Percentiles rank a stretch among this genome's conserved stretches.
phyloP scores from a whole-genome alignment of 2,113 vertebrate species.

The Ictalurus punctatus region DNA sequence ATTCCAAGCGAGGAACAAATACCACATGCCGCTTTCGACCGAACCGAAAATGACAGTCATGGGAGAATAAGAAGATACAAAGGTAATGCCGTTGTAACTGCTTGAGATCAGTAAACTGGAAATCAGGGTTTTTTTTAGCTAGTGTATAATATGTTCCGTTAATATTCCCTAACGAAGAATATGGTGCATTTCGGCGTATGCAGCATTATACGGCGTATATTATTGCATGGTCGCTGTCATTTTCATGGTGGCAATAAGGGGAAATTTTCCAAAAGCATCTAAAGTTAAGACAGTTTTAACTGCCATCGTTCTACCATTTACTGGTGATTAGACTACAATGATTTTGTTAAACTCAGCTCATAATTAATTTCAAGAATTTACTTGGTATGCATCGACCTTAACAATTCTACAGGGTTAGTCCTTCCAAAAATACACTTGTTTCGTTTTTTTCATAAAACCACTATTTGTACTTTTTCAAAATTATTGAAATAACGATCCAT shows the following conservation, averaged over 20 bases:
- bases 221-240: not conserved
- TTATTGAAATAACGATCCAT: not conserved
- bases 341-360: not conserved
- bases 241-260: no score
- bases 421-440: not conserved
- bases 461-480: not conserved
- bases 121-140: not conserved
- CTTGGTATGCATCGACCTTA: not conserved
- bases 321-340: not conserved
- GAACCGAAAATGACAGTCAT: not conserved
- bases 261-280: not conserved
- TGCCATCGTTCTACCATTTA: not conserved
- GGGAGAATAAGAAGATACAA: not conserved
- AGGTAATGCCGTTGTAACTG: conserved; percentile 19
- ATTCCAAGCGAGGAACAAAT: conserved; percentile 44
- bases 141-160: not conserved
- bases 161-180: not conserved
- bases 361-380: not conserved
- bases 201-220: not conserved
- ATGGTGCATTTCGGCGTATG: not conserved
- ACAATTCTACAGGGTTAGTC: not conserved
- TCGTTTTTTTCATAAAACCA: not conserved
- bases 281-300: not conserved
- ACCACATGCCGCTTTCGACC: conserved; percentile 51
- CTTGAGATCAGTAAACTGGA: not conserved